These are phyloP conservation scores for Blastomussa wellsi DNA, from an alignment of 92 coral and sea anemone species.

Conservation along the genomic window DNA sequence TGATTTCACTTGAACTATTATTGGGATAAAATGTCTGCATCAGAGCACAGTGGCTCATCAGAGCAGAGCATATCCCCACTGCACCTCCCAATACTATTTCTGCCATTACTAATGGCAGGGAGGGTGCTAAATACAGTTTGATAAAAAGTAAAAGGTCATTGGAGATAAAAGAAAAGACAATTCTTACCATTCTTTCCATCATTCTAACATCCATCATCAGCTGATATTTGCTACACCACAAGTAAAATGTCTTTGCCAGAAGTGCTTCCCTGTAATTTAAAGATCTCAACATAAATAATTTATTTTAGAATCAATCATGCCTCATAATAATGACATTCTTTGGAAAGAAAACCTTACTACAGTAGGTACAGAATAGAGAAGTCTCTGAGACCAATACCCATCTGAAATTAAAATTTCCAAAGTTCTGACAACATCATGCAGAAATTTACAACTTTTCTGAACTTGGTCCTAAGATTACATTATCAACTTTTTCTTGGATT, in stretches of 20 bases:
- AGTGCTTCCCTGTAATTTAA: conserved; percentile 73
- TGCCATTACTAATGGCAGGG: no score
- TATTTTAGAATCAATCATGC: neutral
- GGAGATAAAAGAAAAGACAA: neutral
- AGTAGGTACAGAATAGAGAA: neutral
- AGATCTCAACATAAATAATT: neutral
- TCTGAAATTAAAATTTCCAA: neutral
- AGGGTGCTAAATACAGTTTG: no score
- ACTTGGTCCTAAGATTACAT: neutral
- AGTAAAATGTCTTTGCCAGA: conserved; percentile 80
- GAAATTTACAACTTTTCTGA: no score
- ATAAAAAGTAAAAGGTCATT: neutral
- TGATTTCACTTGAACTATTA: no score
- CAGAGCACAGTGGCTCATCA: no score
- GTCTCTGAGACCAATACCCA: neutral
- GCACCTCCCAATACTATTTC: no score
- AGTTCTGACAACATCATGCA: neutral
- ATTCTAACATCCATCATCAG: conserved; percentile 81
- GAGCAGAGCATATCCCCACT: no score
- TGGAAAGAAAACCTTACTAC: neutral
- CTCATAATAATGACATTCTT: neutral
- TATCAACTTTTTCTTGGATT: neutral
- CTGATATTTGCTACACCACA: conserved; percentile 77
- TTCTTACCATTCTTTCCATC: conserved; percentile 92
- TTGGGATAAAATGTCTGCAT: no score